These are phyloP conservation scores for Siniperca scherzeri DNA, from an alignment of 2,797 vertebrate species.

Conservation along the genomic window DNA sequence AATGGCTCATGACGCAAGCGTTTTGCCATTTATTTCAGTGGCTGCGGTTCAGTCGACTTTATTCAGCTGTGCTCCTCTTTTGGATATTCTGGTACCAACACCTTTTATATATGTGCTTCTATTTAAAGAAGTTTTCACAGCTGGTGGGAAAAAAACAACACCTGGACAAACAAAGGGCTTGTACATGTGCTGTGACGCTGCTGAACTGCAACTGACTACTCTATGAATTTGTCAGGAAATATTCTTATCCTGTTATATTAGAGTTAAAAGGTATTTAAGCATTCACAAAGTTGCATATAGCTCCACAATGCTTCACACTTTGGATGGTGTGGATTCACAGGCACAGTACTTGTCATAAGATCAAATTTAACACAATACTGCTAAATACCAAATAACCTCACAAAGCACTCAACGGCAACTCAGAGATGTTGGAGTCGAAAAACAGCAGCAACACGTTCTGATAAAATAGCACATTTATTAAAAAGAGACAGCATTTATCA, in stretches of 20 bases:
- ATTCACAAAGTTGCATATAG: background rate
- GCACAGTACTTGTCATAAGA: background rate
- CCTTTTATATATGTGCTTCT: conserved; percentile 32
- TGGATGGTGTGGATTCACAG: background rate
- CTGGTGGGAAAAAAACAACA: conserved; percentile 57
- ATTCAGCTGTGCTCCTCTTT: conserved; percentile 61
- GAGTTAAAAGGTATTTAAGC: background rate
- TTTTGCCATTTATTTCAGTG: conserved; percentile 4
- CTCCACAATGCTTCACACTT: background rate
- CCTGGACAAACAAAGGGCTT: conserved; percentile 69
- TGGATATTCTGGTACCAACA: conserved; percentile 10
- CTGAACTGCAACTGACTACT: background rate
- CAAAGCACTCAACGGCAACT: background rate
- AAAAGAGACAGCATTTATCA: conserved; percentile 87
- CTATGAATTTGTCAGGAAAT: background rate
- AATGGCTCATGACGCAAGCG: conserved; percentile 19
- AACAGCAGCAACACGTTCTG: conserved; percentile 69
- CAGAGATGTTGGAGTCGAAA: background rate
- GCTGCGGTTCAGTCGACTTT: conserved; percentile 30
- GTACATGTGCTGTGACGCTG: conserved; percentile 15
- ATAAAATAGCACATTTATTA: conserved; percentile 93
- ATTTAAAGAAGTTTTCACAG: conserved; percentile 62
- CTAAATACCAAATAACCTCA: background rate
- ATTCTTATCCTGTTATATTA: background rate
- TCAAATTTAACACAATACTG: background rate